These are phyloP conservation scores for Vespertilio murinus DNA, from an alignment of 2,797 vertebrate species.

Conservation along the genomic window DNA sequence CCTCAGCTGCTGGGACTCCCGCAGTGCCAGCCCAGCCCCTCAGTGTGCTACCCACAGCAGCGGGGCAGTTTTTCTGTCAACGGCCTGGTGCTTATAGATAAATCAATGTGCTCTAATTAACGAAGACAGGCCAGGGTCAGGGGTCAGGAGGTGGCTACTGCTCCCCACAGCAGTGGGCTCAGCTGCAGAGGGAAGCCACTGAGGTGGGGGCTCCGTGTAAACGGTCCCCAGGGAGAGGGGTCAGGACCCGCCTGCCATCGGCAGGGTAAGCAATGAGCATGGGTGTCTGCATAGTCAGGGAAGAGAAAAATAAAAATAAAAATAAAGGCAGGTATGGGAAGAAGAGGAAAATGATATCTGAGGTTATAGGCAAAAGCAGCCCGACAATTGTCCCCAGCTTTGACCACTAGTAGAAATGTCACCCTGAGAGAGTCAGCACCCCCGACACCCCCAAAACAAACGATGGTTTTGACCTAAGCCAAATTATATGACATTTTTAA, in stretches of 20 bases:
- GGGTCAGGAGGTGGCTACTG: slow-evolving; percentile 43
- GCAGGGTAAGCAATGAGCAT: not conserved
- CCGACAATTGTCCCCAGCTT: not conserved
- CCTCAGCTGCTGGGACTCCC: slow-evolving; percentile 49
- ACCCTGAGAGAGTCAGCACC: not conserved
- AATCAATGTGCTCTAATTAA: slow-evolving; percentile 66
- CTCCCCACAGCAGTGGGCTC: not conserved
- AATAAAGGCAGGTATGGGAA: not conserved
- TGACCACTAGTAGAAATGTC: not conserved
- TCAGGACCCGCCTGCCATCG: not conserved
- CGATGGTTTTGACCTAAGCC: not conserved
- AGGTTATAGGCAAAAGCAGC: not conserved
- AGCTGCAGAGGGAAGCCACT: slow-evolving; percentile 14
- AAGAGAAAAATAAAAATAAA: not conserved
- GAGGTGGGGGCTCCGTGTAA: not conserved
- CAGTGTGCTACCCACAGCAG: not conserved
- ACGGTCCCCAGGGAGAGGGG: not conserved
- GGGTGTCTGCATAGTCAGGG: not conserved
- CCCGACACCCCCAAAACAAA: not conserved
- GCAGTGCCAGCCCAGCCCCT: not conserved
- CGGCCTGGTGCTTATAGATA: slow-evolving; percentile 54
- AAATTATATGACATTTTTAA: not conserved
- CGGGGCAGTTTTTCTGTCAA: not conserved
- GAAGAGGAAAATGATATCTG: not conserved
- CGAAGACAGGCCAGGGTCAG: not conserved